A percentile compares a stretch with the other conserved stretches of the same genome.
These are phyloP conservation scores for Myathropa florea DNA, from an alignment of 2,888 invertebrate species.

Conservation along the genomic window DNA sequence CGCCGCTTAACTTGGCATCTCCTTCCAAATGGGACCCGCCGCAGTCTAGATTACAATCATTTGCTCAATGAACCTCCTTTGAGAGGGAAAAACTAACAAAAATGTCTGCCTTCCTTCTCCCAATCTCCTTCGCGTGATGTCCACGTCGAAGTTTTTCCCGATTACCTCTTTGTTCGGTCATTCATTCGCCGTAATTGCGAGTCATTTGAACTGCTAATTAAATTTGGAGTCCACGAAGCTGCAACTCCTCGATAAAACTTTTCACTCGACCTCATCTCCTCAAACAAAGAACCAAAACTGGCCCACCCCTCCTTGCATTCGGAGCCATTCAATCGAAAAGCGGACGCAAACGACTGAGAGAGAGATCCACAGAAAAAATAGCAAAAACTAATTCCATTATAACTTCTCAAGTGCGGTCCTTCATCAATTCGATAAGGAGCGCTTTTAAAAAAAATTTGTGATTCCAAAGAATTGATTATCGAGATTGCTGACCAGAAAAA, in stretches of 20 bases:
- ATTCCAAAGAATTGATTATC: constrained; percentile 56
- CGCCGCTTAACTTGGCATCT: too few species aligned
- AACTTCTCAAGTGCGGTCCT: constrained; percentile 32
- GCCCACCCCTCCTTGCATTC: constrained; percentile 24
- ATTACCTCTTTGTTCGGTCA: not conserved
- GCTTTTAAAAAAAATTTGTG: constrained; percentile 32
- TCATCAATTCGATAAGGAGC: constrained; percentile 52
- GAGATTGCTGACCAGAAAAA: constrained; percentile 36
- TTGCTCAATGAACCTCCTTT: not conserved
- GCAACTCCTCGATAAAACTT: constrained; percentile 31
- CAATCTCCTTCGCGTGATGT: too few species aligned
- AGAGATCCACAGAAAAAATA: not conserved
- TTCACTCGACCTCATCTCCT: not conserved
- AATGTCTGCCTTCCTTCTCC: not conserved
- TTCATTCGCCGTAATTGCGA: not conserved
- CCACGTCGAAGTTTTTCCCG: not conserved
- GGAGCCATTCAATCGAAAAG: constrained; percentile 29
- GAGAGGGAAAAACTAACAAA: not conserved
- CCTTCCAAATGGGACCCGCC: too few species aligned
- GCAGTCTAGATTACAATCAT: not conserved
- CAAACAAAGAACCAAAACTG: constrained; percentile 11
- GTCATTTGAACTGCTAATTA: constrained; percentile 34
- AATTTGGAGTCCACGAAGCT: constrained; percentile 2
- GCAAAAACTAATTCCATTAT: constrained; percentile 57
- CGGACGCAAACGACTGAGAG: not conserved